Percentiles rank a stretch among this genome's conserved stretches.
phyloP scores from a whole-genome alignment of 2,888 invertebrate genomes.

The Coenonympha arcania region DNA sequence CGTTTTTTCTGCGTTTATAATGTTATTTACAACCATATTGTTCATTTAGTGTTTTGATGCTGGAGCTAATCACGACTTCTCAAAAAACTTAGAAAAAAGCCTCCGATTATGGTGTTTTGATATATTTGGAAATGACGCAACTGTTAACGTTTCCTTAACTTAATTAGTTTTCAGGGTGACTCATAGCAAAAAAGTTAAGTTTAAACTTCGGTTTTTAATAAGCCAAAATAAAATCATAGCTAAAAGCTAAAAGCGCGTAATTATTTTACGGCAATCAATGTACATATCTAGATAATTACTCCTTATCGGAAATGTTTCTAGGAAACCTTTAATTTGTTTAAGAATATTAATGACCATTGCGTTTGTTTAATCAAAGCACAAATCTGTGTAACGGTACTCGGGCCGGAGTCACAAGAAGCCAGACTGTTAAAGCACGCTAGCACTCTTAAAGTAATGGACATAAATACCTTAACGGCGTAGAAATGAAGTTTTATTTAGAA shows the following conservation, averaged over 20 bases:
- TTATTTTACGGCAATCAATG: not conserved
- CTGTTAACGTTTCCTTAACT: constrained; percentile 45
- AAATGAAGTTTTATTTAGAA: too few species aligned
- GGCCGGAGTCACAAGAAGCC: constrained; percentile 5
- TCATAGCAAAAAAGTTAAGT: constrained; percentile 14
- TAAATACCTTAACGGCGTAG: too few species aligned
- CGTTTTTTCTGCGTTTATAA: constrained; percentile 53
- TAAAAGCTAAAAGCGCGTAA: too few species aligned
- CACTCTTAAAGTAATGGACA: constrained; percentile 8
- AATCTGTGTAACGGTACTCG: constrained; percentile 22
- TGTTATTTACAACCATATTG: constrained; percentile 57
- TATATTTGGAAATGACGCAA: constrained; percentile 54
- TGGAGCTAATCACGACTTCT: constrained; percentile 60
- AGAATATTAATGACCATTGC: constrained; percentile 23
- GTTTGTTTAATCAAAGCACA: constrained; percentile 24
- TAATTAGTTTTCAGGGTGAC: constrained; percentile 34
- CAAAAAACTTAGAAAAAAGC: constrained; percentile 38
- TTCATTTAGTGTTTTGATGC: constrained; percentile 63
- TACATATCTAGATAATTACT: constrained; percentile 8
- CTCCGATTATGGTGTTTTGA: constrained; percentile 45
- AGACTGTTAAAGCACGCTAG: constrained; percentile 4
- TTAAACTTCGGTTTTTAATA: not conserved
- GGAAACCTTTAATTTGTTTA: constrained; percentile 17
- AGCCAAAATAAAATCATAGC: not conserved
- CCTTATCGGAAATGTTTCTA: constrained; percentile 4